A percentile compares a stretch with the other conserved stretches of the same genome.
phyloP scores from a whole-genome alignment of 2,797 vertebrate species.

The Vultur gryphus region DNA sequence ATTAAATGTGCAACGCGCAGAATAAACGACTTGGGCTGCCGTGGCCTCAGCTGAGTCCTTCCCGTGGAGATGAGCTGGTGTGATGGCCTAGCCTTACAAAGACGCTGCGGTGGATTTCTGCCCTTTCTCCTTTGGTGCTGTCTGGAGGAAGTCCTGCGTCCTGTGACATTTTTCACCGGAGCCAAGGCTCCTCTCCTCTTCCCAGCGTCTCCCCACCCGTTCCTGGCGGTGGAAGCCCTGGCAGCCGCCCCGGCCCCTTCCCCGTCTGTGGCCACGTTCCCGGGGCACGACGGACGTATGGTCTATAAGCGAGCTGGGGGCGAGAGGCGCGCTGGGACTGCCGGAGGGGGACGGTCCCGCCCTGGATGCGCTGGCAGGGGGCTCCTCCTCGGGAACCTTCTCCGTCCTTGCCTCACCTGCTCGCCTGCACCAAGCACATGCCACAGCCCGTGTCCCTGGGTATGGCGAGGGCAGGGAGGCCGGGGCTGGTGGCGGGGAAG shows the following conservation, averaged over 20 bases:
- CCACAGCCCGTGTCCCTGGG: neutral
- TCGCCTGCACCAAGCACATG: no score
- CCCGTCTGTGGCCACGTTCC: neutral
- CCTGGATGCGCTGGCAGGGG: neutral
- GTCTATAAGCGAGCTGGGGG: neutral
- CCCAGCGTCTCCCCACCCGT: neutral
- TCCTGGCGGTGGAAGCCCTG: neutral
- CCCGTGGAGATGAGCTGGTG: rapidly evolving
- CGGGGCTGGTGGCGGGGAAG: no score
- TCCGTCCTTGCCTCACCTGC: neutral
- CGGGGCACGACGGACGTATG: rapidly evolving
- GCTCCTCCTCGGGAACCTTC: no score
- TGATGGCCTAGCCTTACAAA: rapidly evolving
- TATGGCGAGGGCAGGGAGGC: no score
- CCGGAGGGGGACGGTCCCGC: no score
- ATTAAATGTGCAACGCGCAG: rapidly evolving
- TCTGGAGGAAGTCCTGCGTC: neutral
- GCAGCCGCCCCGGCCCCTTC: neutral
- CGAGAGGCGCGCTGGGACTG: no score
- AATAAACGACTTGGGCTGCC: rapidly evolving
- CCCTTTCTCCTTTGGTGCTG: neutral
- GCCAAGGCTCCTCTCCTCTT: no score
- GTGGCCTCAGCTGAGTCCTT: rapidly evolving
- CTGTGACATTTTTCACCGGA: no score
- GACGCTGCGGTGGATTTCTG: neutral